Base-by-base conservation (phyloP, 2,888 invertebrate species). In the Linnaemya vulpina region DNA sequence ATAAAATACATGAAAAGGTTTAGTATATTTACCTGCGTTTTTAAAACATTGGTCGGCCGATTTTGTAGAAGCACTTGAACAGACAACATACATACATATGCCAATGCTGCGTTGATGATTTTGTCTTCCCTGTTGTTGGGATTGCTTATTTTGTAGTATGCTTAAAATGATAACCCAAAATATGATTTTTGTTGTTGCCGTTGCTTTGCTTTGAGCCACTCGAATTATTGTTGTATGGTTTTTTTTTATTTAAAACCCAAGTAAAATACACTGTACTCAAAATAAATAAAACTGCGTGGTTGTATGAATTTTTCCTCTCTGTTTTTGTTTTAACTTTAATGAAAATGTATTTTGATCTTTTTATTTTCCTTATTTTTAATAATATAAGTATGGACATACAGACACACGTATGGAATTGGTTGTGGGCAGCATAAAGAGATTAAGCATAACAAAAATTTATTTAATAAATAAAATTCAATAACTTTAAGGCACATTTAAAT, bases 11-110 rank as follows among this genome's bases (percentile, higher is more conserved):
- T 46, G 60, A 68, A 53, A 75, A 58, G 68, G 55, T 82, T 80
- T 85, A 74, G 58, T 68, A 78, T 85, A 85, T 68, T 82, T 85
- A 85, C 85, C 85, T 85, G 85, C 70, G 74, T 78, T 85, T 76
- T 73, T 67, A 85, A 82, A 78, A 67, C 63, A 79, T 85, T 85
- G 78, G 71, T 75, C 78, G 78, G 74, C 80, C 60, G 78, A 78
- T 84, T 74, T 75, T 77, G 80, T 63, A 60, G 67, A 73, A 76
- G 73, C 60, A 73, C 71, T 76, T 58, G 40, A 49, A 49, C 53
- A 49, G 38, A 51, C 20, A 51, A 58, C 25, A 5, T 30, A 30
- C 30, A 30, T 30, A 30, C 30, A 60, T 25, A 53, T 53, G 46
- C 68, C 63, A 83, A 65, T 40, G 75, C 46, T 80, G 53, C 30